Percentiles rank a stretch among this genome's conserved stretches.
Conservation (phyloP, 1,140 invertebrate genomes). For the Trichomalopsis sarcophagae region DNA sequence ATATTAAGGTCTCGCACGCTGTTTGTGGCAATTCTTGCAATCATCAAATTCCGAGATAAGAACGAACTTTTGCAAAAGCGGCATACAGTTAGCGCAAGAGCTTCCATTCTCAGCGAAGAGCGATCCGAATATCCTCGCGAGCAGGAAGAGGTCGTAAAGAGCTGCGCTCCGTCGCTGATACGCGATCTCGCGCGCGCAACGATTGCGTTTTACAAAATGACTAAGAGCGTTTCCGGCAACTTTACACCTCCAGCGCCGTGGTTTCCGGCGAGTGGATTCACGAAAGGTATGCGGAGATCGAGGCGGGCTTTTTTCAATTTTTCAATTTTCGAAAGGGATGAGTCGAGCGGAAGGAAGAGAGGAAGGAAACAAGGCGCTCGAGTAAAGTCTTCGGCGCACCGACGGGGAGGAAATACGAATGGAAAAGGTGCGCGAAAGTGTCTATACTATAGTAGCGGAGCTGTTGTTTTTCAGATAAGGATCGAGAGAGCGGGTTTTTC, state of each 20-base stretch:
- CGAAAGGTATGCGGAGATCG: not conserved
- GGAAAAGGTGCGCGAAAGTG: too few species aligned
- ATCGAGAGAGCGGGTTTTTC: too few species aligned
- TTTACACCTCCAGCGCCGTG: too few species aligned
- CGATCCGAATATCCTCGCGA: not conserved
- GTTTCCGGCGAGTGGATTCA: not conserved
- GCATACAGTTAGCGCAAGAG: too few species aligned
- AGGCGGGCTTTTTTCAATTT: not conserved
- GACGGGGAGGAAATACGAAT: not conserved
- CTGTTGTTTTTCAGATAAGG: not conserved
- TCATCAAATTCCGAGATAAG: too few species aligned
- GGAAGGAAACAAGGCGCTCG: not conserved
- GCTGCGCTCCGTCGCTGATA: not conserved
- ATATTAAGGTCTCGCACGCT: too few species aligned
- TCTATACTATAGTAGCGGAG: not conserved
- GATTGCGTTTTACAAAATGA: not conserved
- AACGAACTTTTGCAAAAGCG: too few species aligned
- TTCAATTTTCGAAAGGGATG: not conserved
- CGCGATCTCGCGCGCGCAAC: not conserved
- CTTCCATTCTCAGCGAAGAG: too few species aligned
- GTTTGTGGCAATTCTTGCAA: too few species aligned
- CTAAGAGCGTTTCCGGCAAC: too few species aligned
- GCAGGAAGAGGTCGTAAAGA: conserved; percentile 30
- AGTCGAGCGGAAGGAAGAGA: not conserved
- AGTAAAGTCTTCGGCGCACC: not conserved